These are phyloP conservation scores for Spatulosminthurus flaviceps DNA, from an alignment of 2,888 invertebrate genomes.

Conservation along the genomic window DNA sequence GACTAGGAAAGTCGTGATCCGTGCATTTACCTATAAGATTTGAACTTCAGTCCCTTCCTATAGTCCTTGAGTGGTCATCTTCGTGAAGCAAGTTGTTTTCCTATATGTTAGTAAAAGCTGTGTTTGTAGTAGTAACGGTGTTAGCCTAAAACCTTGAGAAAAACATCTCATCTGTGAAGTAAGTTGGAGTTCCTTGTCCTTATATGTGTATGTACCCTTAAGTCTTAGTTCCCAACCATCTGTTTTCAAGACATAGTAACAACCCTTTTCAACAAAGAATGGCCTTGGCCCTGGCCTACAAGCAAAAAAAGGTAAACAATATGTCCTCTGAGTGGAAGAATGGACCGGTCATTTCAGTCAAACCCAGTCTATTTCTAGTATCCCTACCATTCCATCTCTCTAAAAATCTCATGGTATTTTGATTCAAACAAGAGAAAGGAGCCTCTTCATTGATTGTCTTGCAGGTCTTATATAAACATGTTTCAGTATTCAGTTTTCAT, in stretches of 20 bases:
- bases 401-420: conserved; percentile 4
- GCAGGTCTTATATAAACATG: not conserved
- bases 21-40: not conserved
- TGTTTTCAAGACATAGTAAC: not conserved
- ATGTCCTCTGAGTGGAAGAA: not conserved
- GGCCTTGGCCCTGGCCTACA: conserved; percentile 34
- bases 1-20: not conserved
- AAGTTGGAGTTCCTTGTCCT: not conserved
- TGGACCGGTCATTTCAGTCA: not conserved
- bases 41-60: not conserved
- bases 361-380: not conserved
- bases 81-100: not conserved
- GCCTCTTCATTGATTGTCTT: not conserved
- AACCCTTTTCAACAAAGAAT: conserved; percentile 24
- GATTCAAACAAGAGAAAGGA: not conserved
- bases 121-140: too few relatives aligned
- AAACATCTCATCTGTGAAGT: not conserved
- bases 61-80: not conserved
- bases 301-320: conserved; percentile 24
- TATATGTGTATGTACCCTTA: not conserved
- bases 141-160: too few relatives aligned
- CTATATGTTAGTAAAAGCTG: too few relatives aligned
- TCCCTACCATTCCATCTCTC: not conserved
- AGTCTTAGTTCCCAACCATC: not conserved
- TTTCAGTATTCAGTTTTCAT: too few relatives aligned